Percentiles rank a stretch among this genome's conserved stretches.
Conservation (phyloP, 2,113 vertebrate genomes). For the Hydropotes inermis region DNA sequence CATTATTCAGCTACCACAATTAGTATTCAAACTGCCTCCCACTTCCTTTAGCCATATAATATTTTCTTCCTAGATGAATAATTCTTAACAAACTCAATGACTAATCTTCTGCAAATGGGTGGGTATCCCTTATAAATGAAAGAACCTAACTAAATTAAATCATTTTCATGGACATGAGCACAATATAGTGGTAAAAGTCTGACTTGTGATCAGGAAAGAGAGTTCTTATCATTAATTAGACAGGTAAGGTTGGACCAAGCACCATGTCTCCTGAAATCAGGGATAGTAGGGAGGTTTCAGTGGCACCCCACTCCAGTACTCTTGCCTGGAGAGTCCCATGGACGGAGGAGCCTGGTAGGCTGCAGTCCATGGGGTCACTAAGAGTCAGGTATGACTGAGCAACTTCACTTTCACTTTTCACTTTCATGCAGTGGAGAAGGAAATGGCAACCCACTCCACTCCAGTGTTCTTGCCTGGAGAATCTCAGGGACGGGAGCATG, state of each 20-base stretch:
- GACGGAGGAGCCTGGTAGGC: no score
- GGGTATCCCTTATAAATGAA: background rate
- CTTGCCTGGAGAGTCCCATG: no score
- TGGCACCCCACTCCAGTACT: no score
- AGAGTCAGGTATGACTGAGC: no score
- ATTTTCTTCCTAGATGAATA: background rate
- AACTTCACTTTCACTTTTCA: no score
- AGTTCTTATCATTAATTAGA: background rate
- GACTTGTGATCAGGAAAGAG: background rate
- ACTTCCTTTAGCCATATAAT: background rate
- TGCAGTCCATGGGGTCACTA: no score
- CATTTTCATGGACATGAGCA: background rate
- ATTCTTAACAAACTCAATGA: background rate
- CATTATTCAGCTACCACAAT: background rate
- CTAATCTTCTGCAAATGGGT: background rate
- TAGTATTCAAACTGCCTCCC: background rate
- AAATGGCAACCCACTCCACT: no score
- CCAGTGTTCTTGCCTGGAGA: no score
- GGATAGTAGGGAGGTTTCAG: background rate
- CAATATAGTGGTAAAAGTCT: background rate
- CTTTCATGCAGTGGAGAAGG: no score
- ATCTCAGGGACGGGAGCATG: no score
- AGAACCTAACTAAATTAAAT: background rate
- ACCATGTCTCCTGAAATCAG: background rate
- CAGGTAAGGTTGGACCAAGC: background rate